Base-by-base conservation (phyloP, 2,797 vertebrate species). In the Leptatherina wallacei region DNA sequence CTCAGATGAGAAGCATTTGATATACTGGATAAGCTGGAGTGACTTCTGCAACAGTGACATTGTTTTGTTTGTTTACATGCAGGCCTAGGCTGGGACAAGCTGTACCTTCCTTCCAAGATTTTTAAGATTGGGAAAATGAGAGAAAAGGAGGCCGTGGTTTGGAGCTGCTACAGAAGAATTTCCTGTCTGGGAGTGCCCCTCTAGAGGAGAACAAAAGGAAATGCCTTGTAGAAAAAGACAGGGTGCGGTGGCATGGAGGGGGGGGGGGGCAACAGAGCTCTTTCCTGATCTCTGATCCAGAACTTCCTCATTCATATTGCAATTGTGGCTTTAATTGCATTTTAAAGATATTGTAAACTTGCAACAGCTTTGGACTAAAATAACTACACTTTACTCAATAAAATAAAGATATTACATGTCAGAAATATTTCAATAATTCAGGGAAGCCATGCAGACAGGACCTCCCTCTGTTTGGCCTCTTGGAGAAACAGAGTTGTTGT, bases 151-250 rank as follows among this genome's bases (percentile, higher is more conserved):
- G 82, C 12, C 0, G 27, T 27, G 75, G 74, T 83, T 84, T 91
- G 87, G 90, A 88, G 38, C 3, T 1, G 24, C 60, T 91, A 87
- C 89, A 91, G 77, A 65, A 85, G 88, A 88, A 87, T 91, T 90
- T 94, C 91, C 90, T 90, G 82, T 80, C 79, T 73, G 85, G 86
- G 88, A 84, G 86, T 80, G 88, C 61, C 78, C 36, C 8, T 66
- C 71, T 62, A 66, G 38, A 64, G 73, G 22, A 65, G 78, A 80
- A 80, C 78, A 73, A 85, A 83, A 88, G 85, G 88, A 93, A 91
- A 90, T 90, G 75, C 73, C 80, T 88, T 62, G 61, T 49, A 55
- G 33, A 65, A 63, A 64, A 36, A 81, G 27, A 73, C 20, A 27
- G 63, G 49, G 30, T 29, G 47, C 51, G 30, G 54, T 54, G 24